Evolutionary conservation across 2,888 invertebrate genomes (phyloP).

Genomic region (Hermaeophaga mercurialis): DNA sequence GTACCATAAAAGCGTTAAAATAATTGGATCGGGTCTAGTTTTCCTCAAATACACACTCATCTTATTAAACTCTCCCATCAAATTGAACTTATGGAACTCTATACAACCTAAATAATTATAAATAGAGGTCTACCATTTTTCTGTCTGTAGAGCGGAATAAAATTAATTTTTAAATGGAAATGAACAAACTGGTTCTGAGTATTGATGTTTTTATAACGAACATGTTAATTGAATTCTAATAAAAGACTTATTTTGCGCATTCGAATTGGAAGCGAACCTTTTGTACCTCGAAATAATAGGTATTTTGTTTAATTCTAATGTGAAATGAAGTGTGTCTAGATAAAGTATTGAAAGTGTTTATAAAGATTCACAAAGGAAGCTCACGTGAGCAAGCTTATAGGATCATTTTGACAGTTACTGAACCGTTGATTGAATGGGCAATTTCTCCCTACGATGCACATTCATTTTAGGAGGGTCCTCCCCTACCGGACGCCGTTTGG

Average conservation of each 20-base stretch:
- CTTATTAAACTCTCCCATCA: no score
- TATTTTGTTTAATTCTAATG: conserved; percentile 28
- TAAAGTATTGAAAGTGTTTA: conserved; percentile 29
- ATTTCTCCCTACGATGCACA: conserved; percentile 53
- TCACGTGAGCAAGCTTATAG: conserved; percentile 36
- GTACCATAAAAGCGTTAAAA: neutral
- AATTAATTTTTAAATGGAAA: no score
- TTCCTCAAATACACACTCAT: no score
- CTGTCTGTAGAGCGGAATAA: no score
- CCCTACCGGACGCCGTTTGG: conserved; percentile 30
- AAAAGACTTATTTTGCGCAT: neutral
- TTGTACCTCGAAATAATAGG: conserved; percentile 1
- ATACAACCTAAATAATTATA: no score
- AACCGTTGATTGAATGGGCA: conserved; percentile 54
- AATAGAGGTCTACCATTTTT: neutral
- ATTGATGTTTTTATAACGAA: neutral
- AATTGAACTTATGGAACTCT: no score
- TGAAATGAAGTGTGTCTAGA: conserved; percentile 29
- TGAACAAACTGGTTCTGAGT: no score
- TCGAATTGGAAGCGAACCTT: neutral
- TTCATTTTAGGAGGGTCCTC: conserved; percentile 44
- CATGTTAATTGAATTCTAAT: no score
- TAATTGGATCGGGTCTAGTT: no score
- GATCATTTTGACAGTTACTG: conserved; percentile 54
- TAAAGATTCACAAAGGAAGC: conserved; percentile 39